A percentile compares a stretch with the other conserved stretches of the same genome.
Evolutionary conservation across 2,113 vertebrate genomes (phyloP).

Genomic region (Tauraco erythrolophus): DNA sequence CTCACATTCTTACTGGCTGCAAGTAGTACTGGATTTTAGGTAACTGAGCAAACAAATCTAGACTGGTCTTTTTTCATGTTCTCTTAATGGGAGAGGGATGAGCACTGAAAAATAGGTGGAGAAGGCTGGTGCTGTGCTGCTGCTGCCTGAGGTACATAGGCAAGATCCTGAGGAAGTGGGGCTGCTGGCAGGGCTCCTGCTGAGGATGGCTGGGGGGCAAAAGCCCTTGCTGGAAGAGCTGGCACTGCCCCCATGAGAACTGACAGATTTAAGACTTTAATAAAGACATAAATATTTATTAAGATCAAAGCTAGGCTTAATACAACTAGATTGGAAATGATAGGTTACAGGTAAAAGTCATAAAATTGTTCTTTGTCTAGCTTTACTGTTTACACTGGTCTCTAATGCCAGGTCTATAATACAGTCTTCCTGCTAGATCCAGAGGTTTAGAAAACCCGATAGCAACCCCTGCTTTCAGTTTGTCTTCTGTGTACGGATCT

Average conservation of each 20-base stretch:
- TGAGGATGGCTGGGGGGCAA: background rate
- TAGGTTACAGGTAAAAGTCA: background rate
- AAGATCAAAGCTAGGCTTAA: background rate
- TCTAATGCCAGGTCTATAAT: background rate
- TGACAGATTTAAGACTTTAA: background rate
- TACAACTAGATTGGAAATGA: rapidly evolving
- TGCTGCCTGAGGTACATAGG: rapidly evolving
- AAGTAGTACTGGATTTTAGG: background rate
- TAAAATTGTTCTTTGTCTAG: background rate
- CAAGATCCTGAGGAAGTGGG: rapidly evolving
- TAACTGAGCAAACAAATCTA: background rate
- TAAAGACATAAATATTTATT: background rate
- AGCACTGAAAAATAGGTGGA: background rate
- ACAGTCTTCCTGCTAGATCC: background rate
- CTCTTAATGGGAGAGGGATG: background rate
- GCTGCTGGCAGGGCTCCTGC: background rate
- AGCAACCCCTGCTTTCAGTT: background rate
- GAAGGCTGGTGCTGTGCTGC: background rate
- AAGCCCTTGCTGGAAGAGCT: background rate
- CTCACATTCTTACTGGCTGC: background rate
- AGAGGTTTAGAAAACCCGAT: background rate
- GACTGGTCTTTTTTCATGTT: background rate
- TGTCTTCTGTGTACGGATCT: background rate
- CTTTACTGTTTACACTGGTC: background rate
- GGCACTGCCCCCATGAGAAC: background rate